phyloP scores from a whole-genome alignment of 2,888 invertebrate species.

The Stenotaenia linearis region DNA sequence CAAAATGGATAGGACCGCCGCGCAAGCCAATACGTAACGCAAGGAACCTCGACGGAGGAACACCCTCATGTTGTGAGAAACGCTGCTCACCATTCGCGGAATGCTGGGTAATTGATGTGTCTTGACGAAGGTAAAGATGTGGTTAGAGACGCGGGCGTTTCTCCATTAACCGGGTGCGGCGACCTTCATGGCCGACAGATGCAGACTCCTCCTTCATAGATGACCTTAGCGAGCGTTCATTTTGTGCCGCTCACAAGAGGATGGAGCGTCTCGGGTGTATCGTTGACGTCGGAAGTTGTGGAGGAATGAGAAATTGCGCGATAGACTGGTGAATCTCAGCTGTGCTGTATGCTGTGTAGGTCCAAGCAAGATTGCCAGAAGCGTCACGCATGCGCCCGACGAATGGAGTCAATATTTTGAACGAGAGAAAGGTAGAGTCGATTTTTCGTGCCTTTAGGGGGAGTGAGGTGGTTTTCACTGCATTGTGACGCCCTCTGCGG shows the following conservation, averaged over 20 bases:
- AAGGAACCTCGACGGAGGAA: conserved; percentile 35
- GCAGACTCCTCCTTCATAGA: conserved; percentile 20
- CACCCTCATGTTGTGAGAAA: not conserved
- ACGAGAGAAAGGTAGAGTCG: not conserved
- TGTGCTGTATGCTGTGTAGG: not conserved
- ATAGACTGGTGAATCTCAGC: conserved; percentile 22
- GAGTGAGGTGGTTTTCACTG: not conserved
- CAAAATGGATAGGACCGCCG: conserved; percentile 29
- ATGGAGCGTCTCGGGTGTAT: not conserved
- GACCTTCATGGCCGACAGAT: conserved; percentile 23
- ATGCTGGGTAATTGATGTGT: conserved; percentile 10
- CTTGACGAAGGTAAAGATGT: conserved; percentile 17
- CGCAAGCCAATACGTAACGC: conserved; percentile 33
- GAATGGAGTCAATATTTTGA: not conserved
- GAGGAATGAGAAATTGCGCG: conserved; percentile 3
- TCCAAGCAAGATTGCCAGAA: not conserved
- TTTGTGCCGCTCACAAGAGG: not conserved
- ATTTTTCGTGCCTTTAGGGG: not conserved
- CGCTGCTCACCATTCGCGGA: not conserved
- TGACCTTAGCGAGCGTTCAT: conserved; percentile 2
- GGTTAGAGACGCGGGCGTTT: conserved; percentile 15
- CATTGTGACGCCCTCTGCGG: conserved; percentile 23
- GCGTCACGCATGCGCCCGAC: not conserved
- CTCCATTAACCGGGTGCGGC: conserved; percentile 26
- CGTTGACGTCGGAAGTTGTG: not conserved